Percentiles rank a stretch among this genome's conserved stretches.
These are phyloP conservation scores for Volucella inflata DNA, from an alignment of 2,888 invertebrate genomes.

Conservation along the genomic window DNA sequence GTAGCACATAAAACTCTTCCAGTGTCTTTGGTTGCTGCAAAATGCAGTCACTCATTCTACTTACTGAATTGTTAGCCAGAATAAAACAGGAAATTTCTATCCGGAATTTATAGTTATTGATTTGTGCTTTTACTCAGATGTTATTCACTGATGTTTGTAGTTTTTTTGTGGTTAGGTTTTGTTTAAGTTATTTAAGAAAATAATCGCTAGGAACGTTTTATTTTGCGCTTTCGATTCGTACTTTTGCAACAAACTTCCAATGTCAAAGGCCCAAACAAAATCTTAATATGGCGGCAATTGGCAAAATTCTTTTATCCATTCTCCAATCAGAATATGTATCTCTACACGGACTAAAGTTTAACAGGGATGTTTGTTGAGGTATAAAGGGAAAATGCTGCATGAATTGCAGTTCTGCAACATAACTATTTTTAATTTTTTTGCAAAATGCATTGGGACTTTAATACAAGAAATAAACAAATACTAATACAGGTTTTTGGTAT, in stretches of 20 bases:
- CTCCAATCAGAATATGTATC: constrained; percentile 57
- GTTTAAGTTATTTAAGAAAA: constrained; percentile 25
- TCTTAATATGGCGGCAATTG: constrained; percentile 76
- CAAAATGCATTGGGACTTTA: no score
- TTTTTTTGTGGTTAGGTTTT: constrained; percentile 61
- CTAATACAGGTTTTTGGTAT: no score
- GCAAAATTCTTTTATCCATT: constrained; percentile 63
- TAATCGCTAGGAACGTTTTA: constrained; percentile 45
- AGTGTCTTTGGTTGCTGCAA: constrained; percentile 63
- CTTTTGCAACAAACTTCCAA: constrained; percentile 77
- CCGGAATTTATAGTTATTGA: constrained; percentile 35
- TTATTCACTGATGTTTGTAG: constrained; percentile 14
- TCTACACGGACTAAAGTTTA: constrained; percentile 35
- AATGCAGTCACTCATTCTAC: constrained; percentile 72
- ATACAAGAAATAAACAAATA: no score
- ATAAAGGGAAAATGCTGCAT: background rate
- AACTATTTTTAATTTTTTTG: no score
- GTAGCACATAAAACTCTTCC: constrained; percentile 62
- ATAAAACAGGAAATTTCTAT: constrained; percentile 68
- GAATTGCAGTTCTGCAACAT: no score
- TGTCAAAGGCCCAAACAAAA: constrained; percentile 77
- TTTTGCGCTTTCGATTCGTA: constrained; percentile 73
- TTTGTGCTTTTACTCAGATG: constrained; percentile 16
- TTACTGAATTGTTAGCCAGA: constrained; percentile 73
- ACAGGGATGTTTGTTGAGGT: constrained; percentile 47